Percentiles rank a stretch among this genome's conserved stretches.
Conservation (phyloP, 1,140 invertebrate genomes). For the Brachionus asplanchnoidis region DNA sequence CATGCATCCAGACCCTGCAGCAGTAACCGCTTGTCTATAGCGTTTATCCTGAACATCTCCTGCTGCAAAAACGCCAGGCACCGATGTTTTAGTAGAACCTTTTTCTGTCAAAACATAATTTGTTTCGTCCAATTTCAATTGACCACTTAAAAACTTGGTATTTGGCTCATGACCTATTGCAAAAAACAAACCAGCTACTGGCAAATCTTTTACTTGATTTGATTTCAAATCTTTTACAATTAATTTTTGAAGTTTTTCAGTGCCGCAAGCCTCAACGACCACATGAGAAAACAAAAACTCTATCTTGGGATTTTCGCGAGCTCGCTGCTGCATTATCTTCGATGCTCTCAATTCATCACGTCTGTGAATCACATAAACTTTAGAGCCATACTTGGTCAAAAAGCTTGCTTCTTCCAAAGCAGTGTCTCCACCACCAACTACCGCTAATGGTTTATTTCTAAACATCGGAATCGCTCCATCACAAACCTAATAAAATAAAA, state of each 20-base stretch:
- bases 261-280: neutral
- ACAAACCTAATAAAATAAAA: slow-evolving; percentile 1
- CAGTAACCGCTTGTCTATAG: slow-evolving; percentile 21
- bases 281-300: slow-evolving; percentile 27
- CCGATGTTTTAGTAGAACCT: neutral
- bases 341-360: slow-evolving; percentile 29
- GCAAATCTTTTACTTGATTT: slow-evolving; percentile 5
- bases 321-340: slow-evolving; percentile 11
- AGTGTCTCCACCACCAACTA: slow-evolving; percentile 24
- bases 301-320: slow-evolving; percentile 9
- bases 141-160: slow-evolving; percentile 4
- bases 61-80: slow-evolving; percentile 17
- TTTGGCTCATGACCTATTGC: neutral
- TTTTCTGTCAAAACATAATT: slow-evolving; percentile 17
- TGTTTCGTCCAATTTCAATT: slow-evolving; percentile 1
- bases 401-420: slow-evolving; percentile 39
- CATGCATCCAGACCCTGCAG: neutral
- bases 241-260: neutral
- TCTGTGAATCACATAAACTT: slow-evolving; percentile 27
- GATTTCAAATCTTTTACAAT: slow-evolving; percentile 8
- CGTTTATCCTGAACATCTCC: slow-evolving; percentile 32
- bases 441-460: slow-evolving; percentile 1
- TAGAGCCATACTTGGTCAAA: slow-evolving; percentile 7
- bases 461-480: slow-evolving; percentile 14
- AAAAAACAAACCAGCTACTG: slow-evolving; percentile 22